These are phyloP conservation scores for Nothobranchius kuhntae DNA, from an alignment of 2,113 vertebrate genomes.

Conservation along the genomic window DNA sequence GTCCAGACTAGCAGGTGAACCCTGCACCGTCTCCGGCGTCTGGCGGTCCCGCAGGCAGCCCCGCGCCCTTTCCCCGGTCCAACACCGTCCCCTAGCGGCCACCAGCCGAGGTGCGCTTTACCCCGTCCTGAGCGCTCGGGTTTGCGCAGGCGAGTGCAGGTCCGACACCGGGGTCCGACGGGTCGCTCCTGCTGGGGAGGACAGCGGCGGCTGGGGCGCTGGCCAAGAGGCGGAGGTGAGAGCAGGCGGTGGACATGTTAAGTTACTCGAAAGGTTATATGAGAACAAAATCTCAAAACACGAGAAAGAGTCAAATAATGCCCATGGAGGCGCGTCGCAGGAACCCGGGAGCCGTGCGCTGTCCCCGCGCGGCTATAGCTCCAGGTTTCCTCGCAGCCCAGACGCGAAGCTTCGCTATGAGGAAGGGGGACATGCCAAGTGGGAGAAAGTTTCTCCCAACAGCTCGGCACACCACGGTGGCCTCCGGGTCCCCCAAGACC, in stretches of 20 bases:
- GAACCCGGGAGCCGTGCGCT: neutral
- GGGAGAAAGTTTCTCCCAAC: slow-evolving; percentile 38
- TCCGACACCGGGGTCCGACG: slow-evolving; percentile 39
- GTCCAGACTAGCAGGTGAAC: slow-evolving; percentile 71
- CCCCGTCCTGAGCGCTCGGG: slow-evolving; percentile 28
- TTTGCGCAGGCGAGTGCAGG: slow-evolving; percentile 57
- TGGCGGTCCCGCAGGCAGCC: slow-evolving; percentile 60
- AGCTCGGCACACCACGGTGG: slow-evolving; percentile 19
- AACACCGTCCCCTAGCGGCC: slow-evolving; percentile 80
- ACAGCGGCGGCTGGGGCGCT: slow-evolving; percentile 15
- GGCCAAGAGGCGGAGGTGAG: neutral
- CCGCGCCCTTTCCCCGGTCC: slow-evolving; percentile 58
- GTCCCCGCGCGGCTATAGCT: neutral
- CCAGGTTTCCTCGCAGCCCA: slow-evolving; percentile 62
- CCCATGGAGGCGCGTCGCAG: neutral
- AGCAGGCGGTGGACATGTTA: neutral
- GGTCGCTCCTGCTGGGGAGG: slow-evolving; percentile 25
- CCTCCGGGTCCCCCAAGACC: slow-evolving; percentile 4
- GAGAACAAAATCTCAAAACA: neutral
- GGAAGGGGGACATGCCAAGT: slow-evolving; percentile 48
- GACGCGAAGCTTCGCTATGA: slow-evolving; percentile 8
- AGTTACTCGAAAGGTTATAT: neutral
- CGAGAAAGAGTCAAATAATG: neutral
- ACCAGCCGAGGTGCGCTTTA: slow-evolving; percentile 44
- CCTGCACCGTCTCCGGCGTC: slow-evolving; percentile 79